Base-by-base conservation (phyloP, 37 sponge, comb jelly and placozoan species). In the Geodia barretti region DNA sequence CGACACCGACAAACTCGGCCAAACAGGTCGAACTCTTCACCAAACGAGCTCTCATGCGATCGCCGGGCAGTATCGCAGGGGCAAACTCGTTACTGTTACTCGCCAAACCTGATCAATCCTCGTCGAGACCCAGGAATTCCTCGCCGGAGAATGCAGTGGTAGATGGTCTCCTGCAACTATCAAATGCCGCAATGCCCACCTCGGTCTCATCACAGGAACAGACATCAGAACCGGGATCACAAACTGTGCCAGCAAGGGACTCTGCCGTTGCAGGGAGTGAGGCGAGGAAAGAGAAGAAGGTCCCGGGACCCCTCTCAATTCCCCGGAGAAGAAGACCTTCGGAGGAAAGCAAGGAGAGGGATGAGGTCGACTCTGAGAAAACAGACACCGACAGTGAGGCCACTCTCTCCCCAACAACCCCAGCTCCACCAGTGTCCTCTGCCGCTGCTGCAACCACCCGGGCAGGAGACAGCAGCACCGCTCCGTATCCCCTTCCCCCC, bases 341-440 rank as follows among this genome's bases (percentile, higher is more conserved):
- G 11, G 14, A 47, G 54, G 54, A 47, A 47, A 14, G 14, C 11
- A 47, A 47, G 54, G 54, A 47, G 11, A 47, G 14, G 54, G 7
- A 14, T 47, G 54, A 47, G 3, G 32, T 39, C 8, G 73, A 72
- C 62, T 72, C 82, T 21, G 82, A 81, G 41, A 71, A 47, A 0
- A 81, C 72, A 26, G 73, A 81, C 28, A 63, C 82, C 0, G 82
- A 81, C 73, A 81, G 82, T 81, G 82, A 81, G 62, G 82, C 82
- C 26, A 81, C 82, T n/a, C 82, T 81, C 19, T 72, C 73, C 59
- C 82, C 82, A 5, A 33, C 73, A 32, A 36, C 82, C 31, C 65
- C 67, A 30, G 9, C 68, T 20, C 30, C 0, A 33, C 7, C 7
- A 14, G 7, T 7, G 54, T 14, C 54, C 7, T 14, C 7, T 17